Evolutionary conservation across 2,113 vertebrate genomes (phyloP), one percentile per base, ranked within the genome.

Genomic region (Vidua macroura): DNA sequence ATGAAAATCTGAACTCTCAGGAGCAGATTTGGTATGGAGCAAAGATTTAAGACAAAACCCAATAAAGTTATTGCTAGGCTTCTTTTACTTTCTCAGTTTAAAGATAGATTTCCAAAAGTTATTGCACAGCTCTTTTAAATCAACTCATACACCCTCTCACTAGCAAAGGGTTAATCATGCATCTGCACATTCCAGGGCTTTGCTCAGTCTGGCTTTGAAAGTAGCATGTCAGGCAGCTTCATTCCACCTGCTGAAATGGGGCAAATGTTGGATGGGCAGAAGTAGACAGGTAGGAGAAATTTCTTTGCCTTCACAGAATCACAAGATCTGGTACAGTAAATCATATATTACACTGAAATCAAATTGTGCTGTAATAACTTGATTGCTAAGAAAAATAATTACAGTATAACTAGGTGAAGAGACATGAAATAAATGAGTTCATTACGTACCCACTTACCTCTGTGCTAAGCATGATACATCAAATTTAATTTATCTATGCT

Each of bases 371-470:
- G 27, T 25, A 83, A 52, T 80, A 88, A 69, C 23, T 53, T 62
- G 67, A 77, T 43, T 83, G 59, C 25, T 83, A 72, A 79, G 63
- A 41, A 77, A 91, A 79, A 62, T 67, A 48, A 15, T 25, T 92
- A 33, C 49, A 69, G 4, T 16, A 66, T 33, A 63, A 83, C 30
- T 74, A 59, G 59, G 33, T 59, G 82, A 86, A 83, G 68, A 81
- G 51, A 92, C n/a, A 41, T 35, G 4, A 88, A 90, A 86, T 48
- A 86, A 90, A 86, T 75, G 27, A 82, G 52, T 22, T 86, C 60
- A 93, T 95, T 86, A 84, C 39, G 80, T 74, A 59, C 76, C 51
- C 18, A 83, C 75, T 95, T 93, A 77, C 33, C 76, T 81, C 60
- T 72, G 28, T 75, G 35, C 43, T 74, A 53, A 77, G 19, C 72